phyloP scores from a whole-genome alignment of 1,140 invertebrate species.

The Telenomus remus region DNA sequence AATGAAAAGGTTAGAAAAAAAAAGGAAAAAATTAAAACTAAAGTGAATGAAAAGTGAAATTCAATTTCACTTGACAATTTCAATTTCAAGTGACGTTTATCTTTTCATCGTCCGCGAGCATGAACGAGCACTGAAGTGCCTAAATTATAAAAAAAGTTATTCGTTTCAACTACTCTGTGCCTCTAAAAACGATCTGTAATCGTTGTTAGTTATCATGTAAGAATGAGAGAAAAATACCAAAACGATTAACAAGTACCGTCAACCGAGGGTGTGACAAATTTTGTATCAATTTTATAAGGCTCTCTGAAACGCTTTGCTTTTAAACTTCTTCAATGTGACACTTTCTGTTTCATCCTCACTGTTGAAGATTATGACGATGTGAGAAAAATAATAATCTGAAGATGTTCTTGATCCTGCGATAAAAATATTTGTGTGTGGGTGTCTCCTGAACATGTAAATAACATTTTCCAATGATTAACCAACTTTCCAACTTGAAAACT shows the following conservation, averaged over 20 bases:
- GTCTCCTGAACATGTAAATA: not conserved
- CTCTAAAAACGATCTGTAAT: conserved; percentile 56
- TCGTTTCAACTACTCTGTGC: conserved; percentile 58
- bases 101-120: conserved; percentile 19
- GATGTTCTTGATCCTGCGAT: no score
- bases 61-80: no score
- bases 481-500: not conserved
- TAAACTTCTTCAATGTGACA: not conserved
- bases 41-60: not conserved
- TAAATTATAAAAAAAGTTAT: conserved; percentile 52
- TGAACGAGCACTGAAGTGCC: conserved; percentile 58
- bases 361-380: no score
- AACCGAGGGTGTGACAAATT: not conserved
- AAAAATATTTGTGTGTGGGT: not conserved
- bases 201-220: conserved; percentile 41
- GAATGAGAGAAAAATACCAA: not conserved
- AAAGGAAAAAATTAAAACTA: not conserved
- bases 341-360: not conserved
- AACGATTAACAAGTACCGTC: not conserved
- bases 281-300: not conserved
- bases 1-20: conserved; percentile 5
- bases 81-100: not conserved
- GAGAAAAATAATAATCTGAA: no score
- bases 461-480: not conserved
- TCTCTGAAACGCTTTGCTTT: not conserved